Evolutionary conservation across 1,140 invertebrate genomes (phyloP), one percentile per base, ranked within the genome.

Genomic region (Octopus sinensis): DNA sequence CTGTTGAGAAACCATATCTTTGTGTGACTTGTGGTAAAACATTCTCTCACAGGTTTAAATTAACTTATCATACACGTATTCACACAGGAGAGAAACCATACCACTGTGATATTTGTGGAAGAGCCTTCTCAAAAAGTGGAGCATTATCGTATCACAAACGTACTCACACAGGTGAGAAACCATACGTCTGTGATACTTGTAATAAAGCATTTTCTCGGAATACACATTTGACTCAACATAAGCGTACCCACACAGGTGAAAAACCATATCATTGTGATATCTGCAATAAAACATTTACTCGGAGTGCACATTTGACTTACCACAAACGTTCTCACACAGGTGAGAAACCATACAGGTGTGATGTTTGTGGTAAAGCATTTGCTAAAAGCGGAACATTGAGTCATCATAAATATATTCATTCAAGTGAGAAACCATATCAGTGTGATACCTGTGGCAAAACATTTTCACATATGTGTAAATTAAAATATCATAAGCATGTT

Each of bases 1-100:
- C 96, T 1, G 96, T 97, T 87, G 96, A 97, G 84, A 97, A 98
- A 88, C 97, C 97, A 0, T 97, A 97, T 91, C 95, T 97, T 87
- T 98, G 97, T 88, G 92, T 94, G 80, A 94, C 94, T 0, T 98
- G 97, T 87, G 95, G 95, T 53, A 97, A 96, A 89, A 95, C 96
- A 4, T 97, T 96, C 89, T 93, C 95, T 54, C 92, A 95, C 79
- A 96, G 96, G 87, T 96, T 95, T 90, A 95, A 96, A 89, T 92
- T 96, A 6, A 9, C 9, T 10, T 53, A 91, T 95, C 82, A 93
- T 95, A 81, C 96, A 96, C 88, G 95, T 95, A 84, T 90, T 96
- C 79, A 96, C 96, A 3, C 95, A 23, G 79, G 79, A 17, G 79
- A 80, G 52, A 80, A 80, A 30, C 79, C 79, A 7, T 80, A 23